Conservation (phyloP, 2,888 invertebrate species). For the Blastobasis adustella region DNA sequence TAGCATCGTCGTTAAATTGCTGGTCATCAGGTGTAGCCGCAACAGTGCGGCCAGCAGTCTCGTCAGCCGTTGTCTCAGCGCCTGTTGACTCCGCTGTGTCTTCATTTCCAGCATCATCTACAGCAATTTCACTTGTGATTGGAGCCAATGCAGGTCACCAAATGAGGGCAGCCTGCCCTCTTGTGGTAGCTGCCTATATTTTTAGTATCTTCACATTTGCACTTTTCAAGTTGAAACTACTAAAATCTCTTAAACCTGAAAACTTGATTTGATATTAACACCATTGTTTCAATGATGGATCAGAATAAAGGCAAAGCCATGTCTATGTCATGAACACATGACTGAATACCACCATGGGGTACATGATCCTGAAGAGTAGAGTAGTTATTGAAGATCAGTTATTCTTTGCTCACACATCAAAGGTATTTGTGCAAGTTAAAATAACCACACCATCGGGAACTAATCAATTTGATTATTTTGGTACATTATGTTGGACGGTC, state of each 20-base stretch:
- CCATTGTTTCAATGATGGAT: constrained; percentile 49
- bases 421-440: too few species aligned
- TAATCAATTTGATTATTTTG: too few species aligned
- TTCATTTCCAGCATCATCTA: constrained; percentile 61
- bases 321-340: neutral
- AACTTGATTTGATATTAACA: constrained; percentile 73
- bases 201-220: constrained; percentile 30
- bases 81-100: constrained; percentile 38
- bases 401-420: too few species aligned
- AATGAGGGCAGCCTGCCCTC: constrained; percentile 54
- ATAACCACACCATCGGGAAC: too few species aligned
- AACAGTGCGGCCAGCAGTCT: constrained; percentile 34
- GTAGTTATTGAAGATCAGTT: too few species aligned
- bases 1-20: constrained; percentile 57
- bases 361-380: too few species aligned
- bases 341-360: neutral
- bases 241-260: constrained; percentile 59
- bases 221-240: constrained; percentile 36
- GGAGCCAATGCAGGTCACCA: constrained; percentile 62
- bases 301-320: constrained; percentile 26
- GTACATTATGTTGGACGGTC: too few species aligned
- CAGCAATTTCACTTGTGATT: constrained; percentile 51
- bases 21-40: constrained; percentile 42
- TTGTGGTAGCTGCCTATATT: constrained; percentile 18
- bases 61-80: constrained; percentile 37